phyloP scores from a whole-genome alignment of 1,140 invertebrate species.

The Lethocerus indicus region DNA sequence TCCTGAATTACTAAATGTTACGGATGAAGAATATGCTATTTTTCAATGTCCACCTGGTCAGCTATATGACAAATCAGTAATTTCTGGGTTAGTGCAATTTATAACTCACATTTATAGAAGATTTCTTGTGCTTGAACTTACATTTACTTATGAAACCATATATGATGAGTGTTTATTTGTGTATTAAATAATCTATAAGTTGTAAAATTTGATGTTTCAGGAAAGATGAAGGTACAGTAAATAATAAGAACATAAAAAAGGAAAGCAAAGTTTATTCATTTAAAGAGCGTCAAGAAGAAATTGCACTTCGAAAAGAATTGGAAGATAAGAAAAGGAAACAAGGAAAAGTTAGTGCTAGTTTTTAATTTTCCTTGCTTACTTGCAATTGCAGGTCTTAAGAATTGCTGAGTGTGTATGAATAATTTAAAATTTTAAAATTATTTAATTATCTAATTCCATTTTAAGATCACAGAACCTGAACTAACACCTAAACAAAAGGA shows the following conservation, averaged over 20 bases:
- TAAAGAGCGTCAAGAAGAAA: constrained; percentile 90
- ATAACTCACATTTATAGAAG: constrained; percentile 1
- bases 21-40: constrained; percentile 75
- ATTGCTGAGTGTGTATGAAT: neutral
- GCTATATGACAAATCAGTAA: constrained; percentile 76
- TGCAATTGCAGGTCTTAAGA: neutral
- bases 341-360: constrained; percentile 45
- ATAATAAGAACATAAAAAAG: constrained; percentile 76
- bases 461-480: constrained; percentile 32
- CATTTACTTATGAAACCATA: neutral
- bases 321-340: constrained; percentile 77
- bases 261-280: constrained; percentile 96
- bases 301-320: constrained; percentile 78
- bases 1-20: constrained; percentile 50
- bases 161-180: neutral
- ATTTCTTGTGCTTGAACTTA: constrained; percentile 1
- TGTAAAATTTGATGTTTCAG: constrained; percentile 20
- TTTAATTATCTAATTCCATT: neutral
- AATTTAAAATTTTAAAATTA: neutral
- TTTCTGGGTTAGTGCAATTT: constrained; percentile 46
- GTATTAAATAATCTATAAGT: neutral
- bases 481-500: constrained; percentile 87
- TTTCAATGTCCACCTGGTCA: constrained; percentile 78
- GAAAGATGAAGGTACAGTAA: constrained; percentile 37
- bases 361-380: neutral